A percentile compares a stretch with the other conserved stretches of the same genome.
Conservation (phyloP, 2,797 vertebrate genomes). For the Takifugu ocellatus region DNA sequence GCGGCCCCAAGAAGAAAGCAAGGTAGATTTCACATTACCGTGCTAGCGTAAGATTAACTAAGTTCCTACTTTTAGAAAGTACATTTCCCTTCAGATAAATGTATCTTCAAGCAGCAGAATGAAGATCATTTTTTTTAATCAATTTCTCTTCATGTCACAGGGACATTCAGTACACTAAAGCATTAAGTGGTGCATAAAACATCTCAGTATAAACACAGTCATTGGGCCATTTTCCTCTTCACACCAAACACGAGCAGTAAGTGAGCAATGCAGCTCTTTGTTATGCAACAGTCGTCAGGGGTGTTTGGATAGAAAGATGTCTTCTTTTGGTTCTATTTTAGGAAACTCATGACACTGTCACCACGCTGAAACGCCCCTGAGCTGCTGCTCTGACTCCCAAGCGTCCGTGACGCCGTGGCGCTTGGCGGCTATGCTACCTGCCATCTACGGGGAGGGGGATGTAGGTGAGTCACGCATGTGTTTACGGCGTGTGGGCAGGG, state of each 20-base stretch:
- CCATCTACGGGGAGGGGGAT: constrained; percentile 54
- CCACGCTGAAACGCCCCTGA: constrained; percentile 43
- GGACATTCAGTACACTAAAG: constrained; percentile 36
- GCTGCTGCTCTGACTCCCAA: constrained; percentile 21
- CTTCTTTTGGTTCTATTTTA: constrained; percentile 64
- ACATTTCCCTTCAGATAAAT: constrained; percentile 15
- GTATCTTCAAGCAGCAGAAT: constrained; percentile 7
- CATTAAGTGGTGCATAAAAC: constrained; percentile 20
- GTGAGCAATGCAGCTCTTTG: constrained; percentile 39
- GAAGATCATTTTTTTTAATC: constrained; percentile 12
- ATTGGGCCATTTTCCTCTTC: constrained; percentile 43
- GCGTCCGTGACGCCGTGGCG: constrained; percentile 22
- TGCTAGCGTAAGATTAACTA: constrained; percentile 14
- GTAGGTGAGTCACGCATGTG: constrained; percentile 67
- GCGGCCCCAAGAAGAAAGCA: constrained; percentile 42
- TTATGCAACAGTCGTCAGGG: constrained; percentile 54
- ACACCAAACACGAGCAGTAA: constrained; percentile 29
- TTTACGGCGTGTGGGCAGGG: constrained; percentile 48
- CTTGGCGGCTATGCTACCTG: constrained; percentile 35
- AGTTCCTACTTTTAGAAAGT: constrained; percentile 10
- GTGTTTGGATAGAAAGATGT: constrained; percentile 63
- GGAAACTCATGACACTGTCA: constrained; percentile 31
- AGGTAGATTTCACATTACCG: constrained; percentile 29
- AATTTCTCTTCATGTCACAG: constrained; percentile 13
- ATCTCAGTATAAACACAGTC: constrained; percentile 40